Base-by-base conservation (phyloP, 2,888 invertebrate genomes). In the Ganaspis brasiliensis region DNA sequence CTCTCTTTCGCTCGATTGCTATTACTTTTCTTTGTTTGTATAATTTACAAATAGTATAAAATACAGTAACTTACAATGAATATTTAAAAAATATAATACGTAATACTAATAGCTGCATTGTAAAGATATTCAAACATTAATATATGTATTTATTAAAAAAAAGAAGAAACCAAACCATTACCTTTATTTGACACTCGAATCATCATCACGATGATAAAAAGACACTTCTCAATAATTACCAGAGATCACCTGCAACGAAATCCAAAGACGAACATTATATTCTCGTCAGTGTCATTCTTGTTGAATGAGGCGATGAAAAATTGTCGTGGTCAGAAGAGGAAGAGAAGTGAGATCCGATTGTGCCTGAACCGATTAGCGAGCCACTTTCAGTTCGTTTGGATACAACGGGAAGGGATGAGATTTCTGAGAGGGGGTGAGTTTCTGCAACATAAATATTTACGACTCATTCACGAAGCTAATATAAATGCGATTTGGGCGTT, bases 401-500 rank as follows among this genome's bases (percentile, higher is more conserved):
- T 40, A 55, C 55, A 57, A 40, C 40, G 57, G 21, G 73, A 76
- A 75, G 74, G 71, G 80, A 73, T 57, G 67, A 76, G 71, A 61
- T 76, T 71, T 75, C 72, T 77, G 57, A 76, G 79, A 76, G 72
- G 67, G 40, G 59, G 35, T 81, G 70, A 75, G 74, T 83, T 84
- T 85, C 84, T 81, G 85, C 87, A 86, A 86, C 89, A 91, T 91
- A 91, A 91, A 91, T 91, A 91, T 91, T 91, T 91, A 91, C 91
- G 91, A 91, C 91, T 91, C 89, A 90, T 91, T 91, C 91, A 90
- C 87, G 88, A 86, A 89, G 91, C 90, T 90, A 91, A 91, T 91
- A 91, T 90, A 91, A 91, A 91, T 91, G 90, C 91, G 91, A 91
- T 91, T 91, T 91, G 88, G 90, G 89, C 90, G 88, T 89, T 91